Percentiles rank a stretch among this genome's conserved stretches.
phyloP scores from a whole-genome alignment of 2,113 vertebrate species.

The Prochilodus magdalenae region DNA sequence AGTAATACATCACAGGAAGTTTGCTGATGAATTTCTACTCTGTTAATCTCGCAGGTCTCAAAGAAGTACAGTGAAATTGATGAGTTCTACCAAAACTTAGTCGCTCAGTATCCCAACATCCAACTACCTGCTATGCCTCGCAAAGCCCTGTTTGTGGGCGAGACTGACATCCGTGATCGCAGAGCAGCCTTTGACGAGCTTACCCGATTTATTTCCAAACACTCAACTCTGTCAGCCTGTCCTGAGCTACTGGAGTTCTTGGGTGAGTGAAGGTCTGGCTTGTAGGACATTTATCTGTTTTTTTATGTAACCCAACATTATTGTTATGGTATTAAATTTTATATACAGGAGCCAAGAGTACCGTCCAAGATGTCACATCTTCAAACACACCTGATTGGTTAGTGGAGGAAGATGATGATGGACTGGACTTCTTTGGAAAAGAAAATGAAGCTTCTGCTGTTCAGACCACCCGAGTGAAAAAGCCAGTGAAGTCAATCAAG shows the following conservation, averaged over 20 bases:
- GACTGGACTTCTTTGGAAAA: conserved; percentile 81
- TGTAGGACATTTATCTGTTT: background rate
- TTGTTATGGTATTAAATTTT: conserved; percentile 22
- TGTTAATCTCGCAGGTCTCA: conserved; percentile 75
- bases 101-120: conserved; percentile 65
- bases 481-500: conserved; percentile 19
- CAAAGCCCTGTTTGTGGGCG: conserved; percentile 85
- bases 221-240: conserved; percentile 75
- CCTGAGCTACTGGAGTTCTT: conserved; percentile 84
- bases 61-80: conserved; percentile 89
- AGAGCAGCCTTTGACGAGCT: conserved; percentile 80
- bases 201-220: conserved; percentile 77
- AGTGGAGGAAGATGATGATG: conserved; percentile 65
- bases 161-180: conserved; percentile 83
- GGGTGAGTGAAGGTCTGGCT: conserved; percentile 71
- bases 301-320: background rate
- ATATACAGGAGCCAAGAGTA: conserved; percentile 75
- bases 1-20: background rate
- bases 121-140: conserved; percentile 80
- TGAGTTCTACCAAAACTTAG: conserved; percentile 80
- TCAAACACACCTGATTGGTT: conserved; percentile 66
- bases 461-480: conserved; percentile 12
- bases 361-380: conserved; percentile 61
- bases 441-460: conserved; percentile 55
- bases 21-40: conserved; percentile 13